These are phyloP conservation scores for Ceramica pisi DNA, from an alignment of 2,888 invertebrate genomes.

Conservation along the genomic window DNA sequence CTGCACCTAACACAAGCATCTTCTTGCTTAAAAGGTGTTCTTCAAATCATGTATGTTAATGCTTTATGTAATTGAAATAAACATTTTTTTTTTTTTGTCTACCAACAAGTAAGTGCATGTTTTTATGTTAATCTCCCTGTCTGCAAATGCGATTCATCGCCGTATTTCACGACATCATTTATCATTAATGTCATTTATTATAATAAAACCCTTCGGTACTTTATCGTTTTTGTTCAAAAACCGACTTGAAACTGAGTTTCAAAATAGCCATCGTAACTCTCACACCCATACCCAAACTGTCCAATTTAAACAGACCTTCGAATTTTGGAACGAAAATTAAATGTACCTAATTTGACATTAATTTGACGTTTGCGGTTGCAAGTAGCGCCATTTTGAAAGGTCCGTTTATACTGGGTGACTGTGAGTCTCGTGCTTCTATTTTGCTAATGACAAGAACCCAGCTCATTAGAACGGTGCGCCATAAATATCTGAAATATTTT, in stretches of 20 bases:
- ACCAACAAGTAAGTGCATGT: background rate
- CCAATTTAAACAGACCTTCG: constrained; percentile 23
- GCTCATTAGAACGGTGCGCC: constrained; percentile 55
- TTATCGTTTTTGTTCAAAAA: constrained; percentile 37
- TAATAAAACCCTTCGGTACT: constrained; percentile 41
- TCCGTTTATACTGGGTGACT: background rate
- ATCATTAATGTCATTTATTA: constrained; percentile 43
- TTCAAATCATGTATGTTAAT: too few species aligned
- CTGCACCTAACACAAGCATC: too few species aligned
- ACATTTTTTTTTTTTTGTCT: too few species aligned
- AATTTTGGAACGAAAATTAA: constrained; percentile 3
- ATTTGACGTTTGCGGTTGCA: background rate
- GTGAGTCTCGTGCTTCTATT: constrained; percentile 38
- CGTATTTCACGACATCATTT: constrained; percentile 30
- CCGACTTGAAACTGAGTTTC: constrained; percentile 21
- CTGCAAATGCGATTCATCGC: constrained; percentile 24
- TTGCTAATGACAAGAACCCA: constrained; percentile 42
- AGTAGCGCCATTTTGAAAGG: constrained; percentile 20
- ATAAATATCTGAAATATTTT: constrained; percentile 61
- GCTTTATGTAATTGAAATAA: too few species aligned
- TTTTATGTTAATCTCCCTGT: background rate
- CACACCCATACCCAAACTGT: background rate
- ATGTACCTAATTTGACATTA: constrained; percentile 24
- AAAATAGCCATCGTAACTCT: constrained; percentile 47
- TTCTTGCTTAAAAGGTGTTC: too few species aligned